Evolutionary conservation across 2,113 vertebrate genomes (phyloP).

Genomic region (Pelvicachromis taeniatus): DNA sequence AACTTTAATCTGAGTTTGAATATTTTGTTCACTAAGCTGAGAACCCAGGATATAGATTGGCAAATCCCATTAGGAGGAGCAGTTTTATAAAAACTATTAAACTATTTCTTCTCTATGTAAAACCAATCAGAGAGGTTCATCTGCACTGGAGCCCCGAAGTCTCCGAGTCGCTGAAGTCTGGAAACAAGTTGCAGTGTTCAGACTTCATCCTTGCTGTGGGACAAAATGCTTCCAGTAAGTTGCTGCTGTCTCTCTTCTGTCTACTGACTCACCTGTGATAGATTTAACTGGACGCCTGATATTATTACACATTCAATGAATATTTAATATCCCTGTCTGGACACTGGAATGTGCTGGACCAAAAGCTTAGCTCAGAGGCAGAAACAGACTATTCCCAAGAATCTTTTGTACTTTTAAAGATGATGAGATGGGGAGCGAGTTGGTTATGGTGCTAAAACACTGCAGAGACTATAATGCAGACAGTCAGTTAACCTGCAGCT

Average conservation of each 20-base stretch:
- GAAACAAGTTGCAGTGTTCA: conserved; percentile 58
- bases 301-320: not conserved
- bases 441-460: not conserved
- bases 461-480: not conserved
- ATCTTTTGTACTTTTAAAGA: not conserved
- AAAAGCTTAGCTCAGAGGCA: not conserved
- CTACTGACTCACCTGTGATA: not conserved
- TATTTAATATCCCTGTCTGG: not conserved
- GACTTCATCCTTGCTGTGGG: conserved; percentile 71
- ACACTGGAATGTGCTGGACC: not conserved
- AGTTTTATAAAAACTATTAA: not conserved
- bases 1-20: not conserved
- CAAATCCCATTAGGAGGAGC: not conserved
- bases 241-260: not conserved
- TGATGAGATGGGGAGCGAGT: not conserved
- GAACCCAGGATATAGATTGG: not conserved
- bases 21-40: not conserved
- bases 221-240: conserved; percentile 71
- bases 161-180: conserved; percentile 2
- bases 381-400: not conserved
- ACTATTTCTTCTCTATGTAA: not conserved
- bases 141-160: conserved; percentile 56
- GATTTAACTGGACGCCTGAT: not conserved
- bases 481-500: not conserved
- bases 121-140: conserved; percentile 56